Percentiles rank a stretch among this genome's conserved stretches.
Evolutionary conservation across 2,888 invertebrate genomes (phyloP).

Genomic region (Lumbricus terrestris): DNA sequence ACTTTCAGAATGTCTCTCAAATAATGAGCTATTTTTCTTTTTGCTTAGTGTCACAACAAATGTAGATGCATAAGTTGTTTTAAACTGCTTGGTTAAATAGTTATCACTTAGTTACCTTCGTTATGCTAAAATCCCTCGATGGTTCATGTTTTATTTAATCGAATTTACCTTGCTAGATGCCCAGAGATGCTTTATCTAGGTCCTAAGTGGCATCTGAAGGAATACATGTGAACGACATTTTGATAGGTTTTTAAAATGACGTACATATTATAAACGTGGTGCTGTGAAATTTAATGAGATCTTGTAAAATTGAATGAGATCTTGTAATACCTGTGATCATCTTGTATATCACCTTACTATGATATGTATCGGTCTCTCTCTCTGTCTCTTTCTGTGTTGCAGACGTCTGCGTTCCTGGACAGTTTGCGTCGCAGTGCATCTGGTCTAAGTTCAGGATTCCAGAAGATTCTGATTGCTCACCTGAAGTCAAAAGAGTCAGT

Average conservation of each 20-base stretch:
- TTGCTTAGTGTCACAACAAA: background rate
- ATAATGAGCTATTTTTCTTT: no score
- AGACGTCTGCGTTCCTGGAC: background rate
- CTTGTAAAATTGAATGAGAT: no score
- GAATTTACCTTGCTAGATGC: background rate
- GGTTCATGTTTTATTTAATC: no score
- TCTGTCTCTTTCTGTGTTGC: background rate
- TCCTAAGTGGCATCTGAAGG: no score
- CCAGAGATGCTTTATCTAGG: no score
- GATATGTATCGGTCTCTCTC: background rate
- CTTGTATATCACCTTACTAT: background rate
- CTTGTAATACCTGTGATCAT: no score
- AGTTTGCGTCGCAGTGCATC: background rate
- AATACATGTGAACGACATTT: background rate
- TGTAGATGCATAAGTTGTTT: background rate
- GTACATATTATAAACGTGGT: background rate
- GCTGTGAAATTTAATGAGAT: background rate
- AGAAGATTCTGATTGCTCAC: background rate
- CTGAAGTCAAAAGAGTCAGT: background rate
- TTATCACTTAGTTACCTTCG: background rate
- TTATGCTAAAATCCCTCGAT: no score
- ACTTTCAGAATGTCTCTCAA: background rate
- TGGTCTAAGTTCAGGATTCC: background rate
- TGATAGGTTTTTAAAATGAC: background rate
- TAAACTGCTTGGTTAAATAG: no score